phyloP scores from a whole-genome alignment of 2,797 vertebrate species.

The Lutjanus campechanus region DNA sequence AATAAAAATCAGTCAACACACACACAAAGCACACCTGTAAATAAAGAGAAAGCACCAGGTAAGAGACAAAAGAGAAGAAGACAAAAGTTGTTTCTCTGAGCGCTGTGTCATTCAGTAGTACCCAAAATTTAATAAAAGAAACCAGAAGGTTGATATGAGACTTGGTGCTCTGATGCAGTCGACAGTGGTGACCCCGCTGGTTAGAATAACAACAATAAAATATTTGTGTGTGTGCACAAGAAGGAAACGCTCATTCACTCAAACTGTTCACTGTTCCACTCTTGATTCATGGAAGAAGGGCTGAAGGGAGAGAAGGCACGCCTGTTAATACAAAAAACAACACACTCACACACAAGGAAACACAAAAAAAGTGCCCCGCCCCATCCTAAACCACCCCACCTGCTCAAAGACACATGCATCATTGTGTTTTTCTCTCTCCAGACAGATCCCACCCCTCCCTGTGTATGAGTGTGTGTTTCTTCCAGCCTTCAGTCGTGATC shows the following conservation, averaged over 20 bases:
- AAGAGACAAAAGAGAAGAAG: slow-evolving; percentile 47
- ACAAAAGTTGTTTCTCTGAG: slow-evolving; percentile 38
- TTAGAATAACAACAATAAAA: slow-evolving; percentile 54
- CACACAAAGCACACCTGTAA: slow-evolving; percentile 71
- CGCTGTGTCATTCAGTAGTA: slow-evolving; percentile 38
- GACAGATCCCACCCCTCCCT: slow-evolving; percentile 27
- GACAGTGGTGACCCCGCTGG: slow-evolving; percentile 48
- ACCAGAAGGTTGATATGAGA: slow-evolving; percentile 22
- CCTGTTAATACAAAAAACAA: slow-evolving; percentile 63
- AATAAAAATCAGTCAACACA: slow-evolving; percentile 12
- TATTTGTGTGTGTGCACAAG: slow-evolving; percentile 39
- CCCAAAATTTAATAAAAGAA: slow-evolving; percentile 31
- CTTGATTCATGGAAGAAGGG: slow-evolving; percentile 64
- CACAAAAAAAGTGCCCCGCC: slow-evolving; percentile 60
- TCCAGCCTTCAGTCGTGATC: slow-evolving; percentile 66
- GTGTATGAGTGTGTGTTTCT: slow-evolving; percentile 43
- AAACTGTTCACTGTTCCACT: slow-evolving; percentile 62
- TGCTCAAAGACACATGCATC: slow-evolving; percentile 71
- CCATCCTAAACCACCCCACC: slow-evolving; percentile 51
- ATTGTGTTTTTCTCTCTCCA: slow-evolving; percentile 46
- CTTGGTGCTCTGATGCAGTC: slow-evolving; percentile 56
- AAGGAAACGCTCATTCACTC: slow-evolving; percentile 62
- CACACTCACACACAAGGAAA: slow-evolving; percentile 35
- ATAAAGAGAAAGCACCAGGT: slow-evolving; percentile 59
- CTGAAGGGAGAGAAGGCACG: slow-evolving; percentile 66